Evolutionary conservation across 2,797 vertebrate species (phyloP).

Genomic region (Amazona ochrocephala): DNA sequence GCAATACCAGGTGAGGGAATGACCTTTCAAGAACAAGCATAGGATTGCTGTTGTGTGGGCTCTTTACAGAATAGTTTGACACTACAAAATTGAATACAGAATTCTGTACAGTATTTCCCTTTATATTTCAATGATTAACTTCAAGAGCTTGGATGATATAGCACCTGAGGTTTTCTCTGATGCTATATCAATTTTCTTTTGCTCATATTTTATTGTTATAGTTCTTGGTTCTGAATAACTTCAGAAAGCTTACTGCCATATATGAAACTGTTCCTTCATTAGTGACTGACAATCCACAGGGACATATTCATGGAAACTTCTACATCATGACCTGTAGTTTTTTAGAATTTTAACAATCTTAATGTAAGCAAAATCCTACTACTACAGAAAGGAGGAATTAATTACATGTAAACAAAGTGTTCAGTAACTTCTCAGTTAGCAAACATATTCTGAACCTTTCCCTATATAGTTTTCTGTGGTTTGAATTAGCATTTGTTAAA

Average conservation of each 20-base stretch:
- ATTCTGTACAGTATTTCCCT: background rate
- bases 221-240: background rate
- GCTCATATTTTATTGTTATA: conserved; percentile 24
- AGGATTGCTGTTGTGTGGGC: background rate
- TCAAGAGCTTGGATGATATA: background rate
- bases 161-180: conserved; percentile 35
- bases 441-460: conserved; percentile 14
- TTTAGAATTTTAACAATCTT: background rate
- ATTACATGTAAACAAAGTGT: conserved; percentile 28
- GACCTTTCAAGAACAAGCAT: background rate
- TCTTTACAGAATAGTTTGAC: background rate
- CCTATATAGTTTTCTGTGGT: background rate
- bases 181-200: conserved; percentile 46
- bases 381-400: background rate
- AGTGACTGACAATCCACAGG: background rate
- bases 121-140: conserved; percentile 25
- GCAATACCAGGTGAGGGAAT: background rate
- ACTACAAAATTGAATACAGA: background rate
- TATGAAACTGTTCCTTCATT: background rate
- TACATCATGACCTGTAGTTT: conserved; percentile 3
- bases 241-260: background rate
- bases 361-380: background rate
- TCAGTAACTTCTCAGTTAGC: background rate
- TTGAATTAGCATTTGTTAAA: conserved; percentile 51
- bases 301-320: conserved; percentile 1